Evolutionary conservation across 2,797 vertebrate genomes (phyloP).

Genomic region (Crenuchus spilurus): DNA sequence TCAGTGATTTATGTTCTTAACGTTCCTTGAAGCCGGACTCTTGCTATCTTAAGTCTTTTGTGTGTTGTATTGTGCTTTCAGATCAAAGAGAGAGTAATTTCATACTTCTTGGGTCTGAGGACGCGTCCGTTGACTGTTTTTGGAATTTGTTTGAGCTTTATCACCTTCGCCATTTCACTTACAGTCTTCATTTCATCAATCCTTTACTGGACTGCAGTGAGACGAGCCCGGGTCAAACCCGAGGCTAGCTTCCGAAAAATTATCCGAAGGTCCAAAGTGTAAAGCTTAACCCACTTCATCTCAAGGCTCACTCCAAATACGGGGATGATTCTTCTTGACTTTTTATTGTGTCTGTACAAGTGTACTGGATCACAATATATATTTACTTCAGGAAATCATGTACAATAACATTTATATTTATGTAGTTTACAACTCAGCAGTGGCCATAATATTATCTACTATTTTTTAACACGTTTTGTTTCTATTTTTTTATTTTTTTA

Average conservation of each 20-base stretch:
- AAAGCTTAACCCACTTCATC: slow-evolving; percentile 5
- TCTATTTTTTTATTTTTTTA: background rate
- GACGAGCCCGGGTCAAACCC: slow-evolving; percentile 85
- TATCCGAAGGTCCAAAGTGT: slow-evolving; percentile 74
- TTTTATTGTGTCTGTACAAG: background rate
- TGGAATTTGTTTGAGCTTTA: slow-evolving; percentile 84
- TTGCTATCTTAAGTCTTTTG: slow-evolving; percentile 50
- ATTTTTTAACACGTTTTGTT: background rate
- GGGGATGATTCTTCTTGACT: background rate
- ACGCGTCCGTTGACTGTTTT: slow-evolving; percentile 85
- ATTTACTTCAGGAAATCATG: background rate
- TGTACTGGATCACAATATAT: background rate
- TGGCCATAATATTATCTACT: background rate
- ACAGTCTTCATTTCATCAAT: slow-evolving; percentile 87
- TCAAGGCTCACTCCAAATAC: slow-evolving; percentile 56
- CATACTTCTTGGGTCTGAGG: slow-evolving; percentile 89
- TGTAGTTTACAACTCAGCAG: background rate
- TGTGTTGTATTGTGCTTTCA: slow-evolving; percentile 84
- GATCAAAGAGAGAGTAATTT: slow-evolving; percentile 87
- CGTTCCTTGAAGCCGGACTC: background rate
- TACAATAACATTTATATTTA: background rate
- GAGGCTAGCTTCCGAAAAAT: slow-evolving; percentile 88
- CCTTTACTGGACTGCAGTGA: slow-evolving; percentile 86
- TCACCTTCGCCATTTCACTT: slow-evolving; percentile 80
- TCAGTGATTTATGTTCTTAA: background rate